Evolutionary conservation across 2,888 invertebrate genomes (phyloP), one percentile per base, ranked within the genome.

Genomic region (Amorpha juglandis): DNA sequence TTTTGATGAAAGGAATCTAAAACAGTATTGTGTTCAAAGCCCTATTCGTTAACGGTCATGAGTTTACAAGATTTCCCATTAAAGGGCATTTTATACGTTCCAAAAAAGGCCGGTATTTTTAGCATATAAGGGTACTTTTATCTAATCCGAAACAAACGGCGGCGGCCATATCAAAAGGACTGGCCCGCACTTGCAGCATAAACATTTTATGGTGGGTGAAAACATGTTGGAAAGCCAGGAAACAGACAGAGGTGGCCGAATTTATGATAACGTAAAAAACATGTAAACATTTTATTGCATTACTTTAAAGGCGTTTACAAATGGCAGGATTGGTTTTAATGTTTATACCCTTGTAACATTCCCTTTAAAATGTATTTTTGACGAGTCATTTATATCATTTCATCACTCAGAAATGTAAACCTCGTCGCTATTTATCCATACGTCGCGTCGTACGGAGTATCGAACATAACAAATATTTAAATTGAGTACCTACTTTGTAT

Each of bases 261-360:
- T 66, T 68, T 70, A 71, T 71, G 67, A 67, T 72, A 69, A 66
- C 65, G 65, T 35, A 71, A 72, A 69, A 67, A 68, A 69, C 66
- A 47, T 65, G 67, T 69, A 67, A 70, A 74, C 67, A 68, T 69
- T 72, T 70, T 63, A 66, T 66, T 63, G 19, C 14, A 35, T 63
- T 55, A 63, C 48, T 63, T 35, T 63, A 63, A 66, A 66, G 50
- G 65, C 35, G 62, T 66, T 63, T 53, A 53, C 63, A 63, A 66
- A 66, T 47, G 42, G 62, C 52, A 33, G 38, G 35, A 38, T 50
- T 63, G 64, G 45, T 16, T 50, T 65, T 67, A 64, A 48, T 69
- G 58, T 48, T 58, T 35, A 33, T 38, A 33, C 55, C 38, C 9
- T 53, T 53, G 45, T 64, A 53, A 64, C 21, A 53, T 47, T 7